phyloP scores from a whole-genome alignment of 2,113 vertebrate species.

The Muscicapa adusta region DNA sequence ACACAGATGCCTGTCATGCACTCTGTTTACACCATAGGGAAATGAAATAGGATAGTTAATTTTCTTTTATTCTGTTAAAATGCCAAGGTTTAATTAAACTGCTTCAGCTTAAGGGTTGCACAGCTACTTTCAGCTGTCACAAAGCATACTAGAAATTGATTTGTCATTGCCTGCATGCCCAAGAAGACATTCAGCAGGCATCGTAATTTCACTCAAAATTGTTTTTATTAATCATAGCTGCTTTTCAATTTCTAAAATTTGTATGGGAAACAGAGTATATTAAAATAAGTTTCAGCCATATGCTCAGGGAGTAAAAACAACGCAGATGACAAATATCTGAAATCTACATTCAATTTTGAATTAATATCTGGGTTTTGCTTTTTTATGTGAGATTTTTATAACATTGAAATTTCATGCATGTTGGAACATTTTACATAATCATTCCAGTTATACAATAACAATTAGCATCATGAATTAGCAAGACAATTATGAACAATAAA shows the following conservation, averaged over 20 bases:
- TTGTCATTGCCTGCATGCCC: conserved; percentile 23
- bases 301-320: neutral
- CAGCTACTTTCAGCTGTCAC: conserved; percentile 44
- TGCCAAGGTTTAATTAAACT: conserved; percentile 64
- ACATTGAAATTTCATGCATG: neutral
- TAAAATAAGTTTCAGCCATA: conserved; percentile 11
- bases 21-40: conserved; percentile 50
- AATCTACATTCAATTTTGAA: neutral
- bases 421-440: neutral
- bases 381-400: neutral
- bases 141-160: conserved; percentile 42
- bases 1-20: conserved; percentile 46
- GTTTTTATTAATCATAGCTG: conserved; percentile 42
- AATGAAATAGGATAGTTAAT: conserved; percentile 50
- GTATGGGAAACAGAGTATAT: neutral
- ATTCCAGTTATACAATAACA: neutral
- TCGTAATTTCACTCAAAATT: conserved; percentile 13
- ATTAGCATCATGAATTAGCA: neutral
- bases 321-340: neutral
- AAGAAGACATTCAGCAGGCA: conserved; percentile 34
- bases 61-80: conserved; percentile 64
- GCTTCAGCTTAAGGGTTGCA: conserved; percentile 46
- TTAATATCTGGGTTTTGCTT: neutral
- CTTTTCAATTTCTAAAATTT: conserved; percentile 12
- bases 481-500: neutral